These are phyloP conservation scores for Sebastes vulpes DNA, from an alignment of 2,797 vertebrate genomes.

Conservation along the genomic window DNA sequence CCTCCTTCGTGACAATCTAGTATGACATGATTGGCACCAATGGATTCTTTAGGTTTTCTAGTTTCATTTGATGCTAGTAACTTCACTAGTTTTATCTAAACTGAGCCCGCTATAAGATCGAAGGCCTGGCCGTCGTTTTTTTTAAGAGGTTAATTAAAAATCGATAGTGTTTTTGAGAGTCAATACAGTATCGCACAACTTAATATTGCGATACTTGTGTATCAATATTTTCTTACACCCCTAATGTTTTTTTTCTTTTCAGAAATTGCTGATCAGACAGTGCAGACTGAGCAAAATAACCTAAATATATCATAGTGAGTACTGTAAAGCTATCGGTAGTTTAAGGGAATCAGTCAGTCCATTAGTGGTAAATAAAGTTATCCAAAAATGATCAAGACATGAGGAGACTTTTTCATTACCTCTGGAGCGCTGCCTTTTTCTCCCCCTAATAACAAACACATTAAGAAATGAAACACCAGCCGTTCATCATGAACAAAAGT, in stretches of 20 bases:
- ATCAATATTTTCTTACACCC: no score
- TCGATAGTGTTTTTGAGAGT: no score
- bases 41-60: no score
- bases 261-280: not conserved
- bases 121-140: no score
- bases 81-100: no score
- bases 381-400: not conserved
- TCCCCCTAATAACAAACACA: constrained; percentile 3
- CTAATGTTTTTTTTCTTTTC: not conserved
- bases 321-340: not conserved
- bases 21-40: no score
- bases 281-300: not conserved
- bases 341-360: not conserved
- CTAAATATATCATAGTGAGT: not conserved
- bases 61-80: no score
- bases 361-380: not conserved
- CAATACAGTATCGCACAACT: no score
- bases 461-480: not conserved
- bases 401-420: not conserved
- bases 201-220: no score
- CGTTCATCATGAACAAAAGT: not conserved
- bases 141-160: no score
- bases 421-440: not conserved
- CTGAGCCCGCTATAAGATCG: no score
- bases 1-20: no score